A percentile compares a stretch with the other conserved stretches of the same genome.
Evolutionary conservation across 1,140 invertebrate genomes (phyloP).

Genomic region (Lineus longissimus): DNA sequence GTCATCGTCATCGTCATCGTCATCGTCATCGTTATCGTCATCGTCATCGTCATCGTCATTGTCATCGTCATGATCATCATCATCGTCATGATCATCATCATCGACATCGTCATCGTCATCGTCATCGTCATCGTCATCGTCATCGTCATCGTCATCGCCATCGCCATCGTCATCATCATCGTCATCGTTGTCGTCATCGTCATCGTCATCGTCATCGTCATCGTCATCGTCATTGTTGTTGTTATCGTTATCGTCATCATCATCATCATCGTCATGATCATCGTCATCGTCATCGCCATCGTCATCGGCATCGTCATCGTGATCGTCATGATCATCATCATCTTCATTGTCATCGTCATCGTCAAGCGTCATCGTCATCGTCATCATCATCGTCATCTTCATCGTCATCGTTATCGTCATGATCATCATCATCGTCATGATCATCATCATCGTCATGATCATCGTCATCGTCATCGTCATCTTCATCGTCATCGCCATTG

Average conservation of each 20-base stretch:
- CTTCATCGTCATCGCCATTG: not conserved
- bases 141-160: slow-evolving; percentile 1
- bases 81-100: no score
- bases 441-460: no score
- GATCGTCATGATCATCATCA: no score
- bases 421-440: no score
- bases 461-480: slow-evolving; percentile 1
- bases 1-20: slow-evolving; percentile 1
- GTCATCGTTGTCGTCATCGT: slow-evolving; percentile 1
- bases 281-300: no score
- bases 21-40: slow-evolving; percentile 1
- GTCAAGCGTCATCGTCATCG: no score
- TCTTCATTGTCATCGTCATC: no score
- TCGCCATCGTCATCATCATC: slow-evolving; percentile 1
- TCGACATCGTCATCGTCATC: not conserved
- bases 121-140: slow-evolving; percentile 1
- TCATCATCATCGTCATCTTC: not conserved
- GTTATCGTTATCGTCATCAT: no score
- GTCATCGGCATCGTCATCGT: no score
- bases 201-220: slow-evolving; percentile 1
- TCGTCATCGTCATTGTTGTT: slow-evolving; percentile 2
- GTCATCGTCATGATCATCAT: no score
- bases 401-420: no score
- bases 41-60: slow-evolving; percentile 1
- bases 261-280: no score